Evolutionary conservation across 2,888 invertebrate genomes (phyloP), one percentile per base, ranked within the genome.

Genomic region (Temnothorax unifasciatus): DNA sequence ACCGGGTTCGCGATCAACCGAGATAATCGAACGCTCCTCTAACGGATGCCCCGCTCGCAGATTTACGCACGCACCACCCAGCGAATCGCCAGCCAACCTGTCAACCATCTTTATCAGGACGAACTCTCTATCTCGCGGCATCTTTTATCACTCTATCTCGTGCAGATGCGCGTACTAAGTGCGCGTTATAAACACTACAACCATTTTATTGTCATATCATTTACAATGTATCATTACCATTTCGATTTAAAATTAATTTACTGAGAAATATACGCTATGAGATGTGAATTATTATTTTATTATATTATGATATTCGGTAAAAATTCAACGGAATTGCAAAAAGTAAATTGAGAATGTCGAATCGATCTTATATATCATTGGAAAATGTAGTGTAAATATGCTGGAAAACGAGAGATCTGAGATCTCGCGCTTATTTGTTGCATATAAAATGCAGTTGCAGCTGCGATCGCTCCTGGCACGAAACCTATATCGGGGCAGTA

Each of bases 401-500:
- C 4, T 25, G 21, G 11, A n/a, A 25, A 54, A 41, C 8, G 38
- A 41, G 15, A 9, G 3, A 77, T 41, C 25, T 47, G 15, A 9
- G 3, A 77, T 41, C 25, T 47, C n/a, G 34, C n/a, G n/a, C 38
- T 25, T 25, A 50, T 85, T 73, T 64, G 73, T 69, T 83, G 69
- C 63, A 54, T 38, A 82, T 76, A 68, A 83, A 81, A 87, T 81
- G 44, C 71, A 77, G 21, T 52, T 38, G 38, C 29, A 38, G 47
- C 52, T 75, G 74, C 34, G 18, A 52, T 66, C n/a, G 25, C 52
- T 66, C 25, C 15, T 1, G 41, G 75, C 50, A 44, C 47, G 44
- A 63, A 83, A 59, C 69, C 83, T 15, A 69, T 21, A 69, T 21
- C 64, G 47, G 54, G 73, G 64, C 69, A 85, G 86, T 86, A 91